Evolutionary conservation across 2,888 invertebrate genomes (phyloP), one percentile per base, ranked within the genome.

Genomic region (Lepidocyrtoides sp.): DNA sequence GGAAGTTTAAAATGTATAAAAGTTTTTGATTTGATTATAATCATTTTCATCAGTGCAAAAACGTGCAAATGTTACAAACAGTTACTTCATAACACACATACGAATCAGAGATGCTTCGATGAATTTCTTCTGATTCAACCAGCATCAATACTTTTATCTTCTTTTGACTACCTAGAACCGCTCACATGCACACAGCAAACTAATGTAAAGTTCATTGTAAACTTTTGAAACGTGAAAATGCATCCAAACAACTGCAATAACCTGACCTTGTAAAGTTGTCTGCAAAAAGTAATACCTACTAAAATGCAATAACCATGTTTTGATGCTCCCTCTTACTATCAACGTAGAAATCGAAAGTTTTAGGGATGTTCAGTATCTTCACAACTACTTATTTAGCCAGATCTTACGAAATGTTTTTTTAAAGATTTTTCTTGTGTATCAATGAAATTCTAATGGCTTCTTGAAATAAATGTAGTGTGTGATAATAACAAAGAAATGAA

Each of bases 311-410:
- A 54, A 54, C 17, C 5, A 17, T 23, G 10, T 23, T 66, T 66
- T 66, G 0, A 32, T 29, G 8, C 29, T 10, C 14, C 14, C 20
- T 69, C 2, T 5, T 5, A 48, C 23, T 26, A 26, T 44, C 75
- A n/a, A 26, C 23, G 48, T 41, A 81, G 81, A 81, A 81, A 81
- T 81, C 81, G 81, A 81, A 81, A 81, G 81, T 60, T 81, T 60
- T 79, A n/a, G 36, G 69, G 69, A 72, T 36, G 63, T 10, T 41
- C 26, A 57, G 57, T 57, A 66, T 66, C 26, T 66, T 66, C n/a
- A 7, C 66, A 69, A 32, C 3, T 36, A 75, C 2, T n/a, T 66
- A 66, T n/a, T 3, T 12, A 2, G 8, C 20, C n/a, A 7, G 23
- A 75, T 75, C 44, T 57, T 81, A 57, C 20, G 57, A 79, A 57